A percentile compares a stretch with the other conserved stretches of the same genome.
Conservation (phyloP, 2,888 invertebrate genomes). For the Parnassius smintheus region DNA sequence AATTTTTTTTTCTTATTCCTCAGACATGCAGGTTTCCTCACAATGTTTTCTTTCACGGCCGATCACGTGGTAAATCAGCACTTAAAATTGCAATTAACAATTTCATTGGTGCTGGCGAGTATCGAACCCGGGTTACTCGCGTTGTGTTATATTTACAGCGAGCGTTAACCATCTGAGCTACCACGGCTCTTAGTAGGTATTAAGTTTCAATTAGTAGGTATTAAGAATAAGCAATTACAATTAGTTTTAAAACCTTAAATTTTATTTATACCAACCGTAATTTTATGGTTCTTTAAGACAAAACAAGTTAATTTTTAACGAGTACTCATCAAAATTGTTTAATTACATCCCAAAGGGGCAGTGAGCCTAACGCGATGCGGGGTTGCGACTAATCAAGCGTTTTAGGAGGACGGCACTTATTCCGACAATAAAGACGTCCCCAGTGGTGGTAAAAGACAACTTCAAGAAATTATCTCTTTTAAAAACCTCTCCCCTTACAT, state of each 20-base stretch:
- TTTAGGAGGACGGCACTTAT: slow-evolving; percentile 42
- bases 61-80: too few relatives aligned
- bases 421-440: slow-evolving; percentile 51
- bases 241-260: slow-evolving; percentile 3
- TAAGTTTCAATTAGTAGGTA: too few relatives aligned
- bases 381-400: slow-evolving; percentile 56
- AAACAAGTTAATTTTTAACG: slow-evolving; percentile 68
- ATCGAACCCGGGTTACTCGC: too few relatives aligned
- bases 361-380: slow-evolving; percentile 48
- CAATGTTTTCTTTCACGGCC: too few relatives aligned
- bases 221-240: background rate
- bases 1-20: too few relatives aligned
- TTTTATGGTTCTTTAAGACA: slow-evolving; percentile 46
- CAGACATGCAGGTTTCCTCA: too few relatives aligned
- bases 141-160: too few relatives aligned
- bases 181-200: too few relatives aligned
- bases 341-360: slow-evolving; percentile 63
- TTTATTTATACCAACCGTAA: slow-evolving; percentile 11
- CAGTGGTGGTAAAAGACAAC: slow-evolving; percentile 36
- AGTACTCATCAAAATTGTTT: slow-evolving; percentile 67
- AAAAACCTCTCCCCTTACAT: slow-evolving; percentile 43
- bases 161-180: too few relatives aligned
- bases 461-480: slow-evolving; percentile 60
- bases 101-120: too few relatives aligned
- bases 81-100: too few relatives aligned